These are phyloP conservation scores for Lepisosteus osseus DNA, from an alignment of 2,113 vertebrate species.

Conservation along the genomic window DNA sequence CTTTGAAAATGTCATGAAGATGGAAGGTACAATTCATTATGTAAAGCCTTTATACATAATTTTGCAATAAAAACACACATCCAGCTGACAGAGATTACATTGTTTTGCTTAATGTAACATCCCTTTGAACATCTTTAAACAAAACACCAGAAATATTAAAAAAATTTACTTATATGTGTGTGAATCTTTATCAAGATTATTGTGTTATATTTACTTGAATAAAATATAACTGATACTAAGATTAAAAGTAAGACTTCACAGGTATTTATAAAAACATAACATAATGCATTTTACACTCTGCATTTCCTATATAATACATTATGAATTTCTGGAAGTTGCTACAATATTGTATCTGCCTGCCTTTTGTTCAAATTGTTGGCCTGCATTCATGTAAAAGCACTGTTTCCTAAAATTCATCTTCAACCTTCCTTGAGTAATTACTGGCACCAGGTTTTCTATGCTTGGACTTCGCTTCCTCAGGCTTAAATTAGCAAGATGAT, in stretches of 20 bases:
- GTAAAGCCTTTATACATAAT: no score
- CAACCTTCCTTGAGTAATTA: conserved; percentile 15
- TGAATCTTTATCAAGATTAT: not conserved
- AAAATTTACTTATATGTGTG: no score
- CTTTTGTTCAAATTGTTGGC: not conserved
- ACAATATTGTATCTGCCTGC: no score
- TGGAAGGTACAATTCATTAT: no score
- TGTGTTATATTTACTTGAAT: not conserved
- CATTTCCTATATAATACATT: not conserved
- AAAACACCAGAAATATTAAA: no score
- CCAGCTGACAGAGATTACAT: no score
- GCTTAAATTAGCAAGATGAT: conserved; percentile 42
- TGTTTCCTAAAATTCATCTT: conserved; percentile 5
- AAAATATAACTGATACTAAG: not conserved
- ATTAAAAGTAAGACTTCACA: not conserved
- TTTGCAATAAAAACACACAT: no score
- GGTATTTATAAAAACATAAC: not conserved
- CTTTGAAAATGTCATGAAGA: not conserved
- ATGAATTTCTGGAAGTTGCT: not conserved
- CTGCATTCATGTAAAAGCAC: not conserved
- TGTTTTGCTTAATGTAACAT: no score
- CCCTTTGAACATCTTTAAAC: no score
- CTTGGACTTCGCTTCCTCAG: conserved; percentile 34
- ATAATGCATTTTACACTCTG: not conserved
- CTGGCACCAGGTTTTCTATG: conserved; percentile 12